Evolutionary conservation across 2,113 vertebrate genomes (phyloP).

Genomic region (Carassius carassius): DNA sequence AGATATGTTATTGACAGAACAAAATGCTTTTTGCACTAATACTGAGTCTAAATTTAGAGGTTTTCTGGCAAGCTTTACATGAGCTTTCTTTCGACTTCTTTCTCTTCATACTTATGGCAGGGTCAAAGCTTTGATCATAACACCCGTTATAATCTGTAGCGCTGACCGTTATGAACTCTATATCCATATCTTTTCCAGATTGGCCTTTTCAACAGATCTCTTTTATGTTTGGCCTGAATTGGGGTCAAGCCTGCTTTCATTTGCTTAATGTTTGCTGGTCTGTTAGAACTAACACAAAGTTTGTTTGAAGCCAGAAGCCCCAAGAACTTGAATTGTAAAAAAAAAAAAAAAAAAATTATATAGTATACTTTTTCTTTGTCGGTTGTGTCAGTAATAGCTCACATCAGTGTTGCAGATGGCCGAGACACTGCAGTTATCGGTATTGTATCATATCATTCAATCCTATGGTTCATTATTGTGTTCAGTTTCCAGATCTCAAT

Average conservation of each 20-base stretch:
- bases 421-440: not conserved
- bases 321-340: not conserved
- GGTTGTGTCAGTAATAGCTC: not conserved
- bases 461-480: not conserved
- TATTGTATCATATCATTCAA: not conserved
- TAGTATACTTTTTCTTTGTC: not conserved
- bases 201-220: not conserved
- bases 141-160: not conserved
- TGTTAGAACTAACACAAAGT: not conserved
- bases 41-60: not conserved
- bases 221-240: slow-evolving; percentile 23
- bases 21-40: not conserved
- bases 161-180: slow-evolving; percentile 5
- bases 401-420: not conserved
- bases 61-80: slow-evolving; percentile 8
- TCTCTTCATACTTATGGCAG: not conserved
- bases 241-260: not conserved
- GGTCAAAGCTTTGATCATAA: slow-evolving; percentile 18
- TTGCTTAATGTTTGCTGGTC: not conserved
- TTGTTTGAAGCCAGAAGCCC: not conserved
- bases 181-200: not conserved
- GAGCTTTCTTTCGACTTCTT: not conserved
- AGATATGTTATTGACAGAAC: slow-evolving; percentile 18
- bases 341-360: not conserved
- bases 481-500: slow-evolving; percentile 1